Base-by-base conservation (phyloP, 2,113 vertebrate species). In the Willisornis vidua region DNA sequence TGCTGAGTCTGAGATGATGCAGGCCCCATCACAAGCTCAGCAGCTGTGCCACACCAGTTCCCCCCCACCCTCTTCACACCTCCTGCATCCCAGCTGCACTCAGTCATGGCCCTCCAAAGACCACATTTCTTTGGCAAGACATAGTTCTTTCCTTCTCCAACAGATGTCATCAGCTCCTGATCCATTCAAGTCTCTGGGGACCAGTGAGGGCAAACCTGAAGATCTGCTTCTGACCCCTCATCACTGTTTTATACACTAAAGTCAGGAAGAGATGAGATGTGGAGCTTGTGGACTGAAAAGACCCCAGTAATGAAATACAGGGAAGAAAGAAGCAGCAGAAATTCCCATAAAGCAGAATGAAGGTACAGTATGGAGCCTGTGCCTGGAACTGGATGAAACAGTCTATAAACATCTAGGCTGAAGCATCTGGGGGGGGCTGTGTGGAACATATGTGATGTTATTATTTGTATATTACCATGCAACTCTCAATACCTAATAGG, bases 61-160 rank as follows among this genome's bases (percentile, higher is more conserved):
- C 39, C 92, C 49, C 31, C 74, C 70, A 74, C 33, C 46, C 62
- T 62, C 76, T 75, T 94, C 81, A 85, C 70, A 85, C 54, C 89
- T 95, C 91, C 81, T 91, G 57, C 84, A 78, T 61, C 61, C 45
- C 84, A 90, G 86, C 76, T 94, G 89, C 33, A 28, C 84, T 74
- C 90, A 59, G 63, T 62, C 86, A 59, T 23, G 72, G 57, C 15
- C 72, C 37, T 90, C 29, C 63, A 55, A 94, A 97, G 63, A 61
- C 72, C 82, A 65, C 68, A 86, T 37, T 22, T 49, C 59, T 86
- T 77, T 75, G 79, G 65, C 83, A 92, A 94, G 65, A 37, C 26
- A 10, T 48, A 48, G 18, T 19, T 81, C 51, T 39, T 84, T 88
- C 72, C 37, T 91, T 73, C 74, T 91, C 43, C 48, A 75, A 33